Evolutionary conservation across 2,113 vertebrate genomes (phyloP), one percentile per base, ranked within the genome.

Genomic region (Caracal caracal): DNA sequence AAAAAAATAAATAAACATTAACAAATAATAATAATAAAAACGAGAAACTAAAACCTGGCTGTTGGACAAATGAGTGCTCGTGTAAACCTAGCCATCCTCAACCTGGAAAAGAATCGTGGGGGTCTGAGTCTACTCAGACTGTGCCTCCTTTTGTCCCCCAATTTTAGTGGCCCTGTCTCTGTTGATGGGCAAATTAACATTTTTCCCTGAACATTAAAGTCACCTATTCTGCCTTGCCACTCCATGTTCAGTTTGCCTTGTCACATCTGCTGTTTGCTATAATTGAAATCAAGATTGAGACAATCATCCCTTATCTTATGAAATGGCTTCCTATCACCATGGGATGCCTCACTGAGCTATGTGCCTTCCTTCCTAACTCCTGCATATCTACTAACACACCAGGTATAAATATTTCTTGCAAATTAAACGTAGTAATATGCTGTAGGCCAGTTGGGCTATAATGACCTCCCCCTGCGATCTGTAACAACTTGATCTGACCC

Each of bases 311-410:
- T 53, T 40, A 35, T 43, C 83, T 87, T 83, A 33, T 19, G 10
- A 89, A 93, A 61, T 89, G 95, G 28, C 37, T 88, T 49, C 68
- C 68, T 92, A 1, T 88, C 79, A 79, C 75, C 56, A 26, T 87
- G 75, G 24, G 37, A 66, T 90, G 79, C 17, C 37, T 76, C 59
- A 37, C 6, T 83, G 93, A 94, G 40, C n/a, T 78, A 65, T 80
- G 51, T 93, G 73, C 59, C 66, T 88, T 94, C 82, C 49, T 81
- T 47, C 20, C 53, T 86, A 81, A 76, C 7, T 26, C 19, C 35
- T 30, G 1, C 37, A 33, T 85, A 30, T 87, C 87, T 94, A 49
- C 75, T 86, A 73, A 80, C 13, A 33, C 68, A 84, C 56, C 35
- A 16, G 37, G 13, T 59, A 81, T 35, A 81, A 65, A 26, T 86